Evolutionary conservation across 1,140 invertebrate genomes (phyloP), one percentile per base, ranked within the genome.

Genomic region (Heliconius melpomene): DNA sequence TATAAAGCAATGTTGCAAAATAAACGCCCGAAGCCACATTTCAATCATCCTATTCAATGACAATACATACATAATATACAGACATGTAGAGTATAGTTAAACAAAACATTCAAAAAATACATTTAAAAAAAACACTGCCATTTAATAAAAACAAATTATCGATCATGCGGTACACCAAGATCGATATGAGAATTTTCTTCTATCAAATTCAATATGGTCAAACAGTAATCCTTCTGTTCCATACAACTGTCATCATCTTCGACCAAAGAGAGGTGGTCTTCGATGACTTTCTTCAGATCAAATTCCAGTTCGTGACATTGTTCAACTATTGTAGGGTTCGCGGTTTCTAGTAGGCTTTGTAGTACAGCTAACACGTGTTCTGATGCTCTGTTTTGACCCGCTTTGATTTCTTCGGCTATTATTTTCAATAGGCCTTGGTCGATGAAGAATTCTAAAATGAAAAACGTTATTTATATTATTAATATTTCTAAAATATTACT

Each of bases 161-260:
- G 60, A 16, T 66, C 60, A 66, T 66, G 23, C 3, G 60, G 60
- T 16, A 66, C 60, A 29, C 60, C 29, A 1, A 26, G 60, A 26
- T 66, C 60, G 1, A 66, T 8, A 32, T 50, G 50, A 2, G 23
- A 26, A 29, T 66, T 66, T 29, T 66, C 60, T 13, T 66, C 60
- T 26, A 66, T 29, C 26, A 66, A 66, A 50, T 74, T 84, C 26
- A 93, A 77, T 5, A 93, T 74, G 18, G 85, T 81, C 16, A 85
- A 72, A 72, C 91, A 93, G 70, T 86, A 87, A 36, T 91, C 85
- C 32, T 86, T 89, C 26, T 94, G 90, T 73, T 93, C 89, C 0
- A 79, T 70, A 57, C 82, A 91, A 29, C 79, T 84, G 26, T 66
- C 60, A 7, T 89, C 85, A 16, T 79, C 81, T 3, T 72, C 74